phyloP scores from a whole-genome alignment of 23 tunicate species.

The Pegea sp. region DNA sequence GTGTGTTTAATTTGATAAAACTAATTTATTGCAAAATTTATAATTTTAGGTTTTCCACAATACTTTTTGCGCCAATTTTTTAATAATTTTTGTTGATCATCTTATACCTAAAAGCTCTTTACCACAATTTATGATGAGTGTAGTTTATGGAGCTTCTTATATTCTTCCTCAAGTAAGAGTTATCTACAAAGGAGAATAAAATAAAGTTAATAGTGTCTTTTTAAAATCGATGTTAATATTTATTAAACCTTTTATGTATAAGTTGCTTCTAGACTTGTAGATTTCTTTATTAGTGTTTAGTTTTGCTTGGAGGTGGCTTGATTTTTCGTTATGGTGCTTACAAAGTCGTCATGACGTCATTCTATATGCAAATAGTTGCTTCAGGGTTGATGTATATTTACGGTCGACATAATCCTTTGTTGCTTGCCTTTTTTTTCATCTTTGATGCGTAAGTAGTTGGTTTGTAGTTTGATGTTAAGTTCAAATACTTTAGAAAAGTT shows the following conservation, averaged over 20 bases:
- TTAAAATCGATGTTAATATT: no score
- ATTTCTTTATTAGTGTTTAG: conserved; percentile 20
- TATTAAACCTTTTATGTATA: no score
- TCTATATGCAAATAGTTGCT: conserved; percentile 28
- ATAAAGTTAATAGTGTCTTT: no score
- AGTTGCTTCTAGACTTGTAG: no score
- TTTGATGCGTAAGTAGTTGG: conserved; percentile 40
- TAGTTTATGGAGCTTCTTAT: conserved; percentile 55
- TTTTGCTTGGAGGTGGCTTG: conserved; percentile 44
- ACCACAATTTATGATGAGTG: conserved; percentile 33
- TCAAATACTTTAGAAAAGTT: not conserved
- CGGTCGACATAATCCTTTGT: conserved; percentile 15
- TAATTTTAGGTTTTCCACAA: conserved; percentile 60
- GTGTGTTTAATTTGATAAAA: not conserved
- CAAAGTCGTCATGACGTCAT: conserved; percentile 27
- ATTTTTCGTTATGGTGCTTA: conserved; percentile 49
- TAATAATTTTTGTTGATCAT: conserved; percentile 58
- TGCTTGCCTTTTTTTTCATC: conserved; percentile 41
- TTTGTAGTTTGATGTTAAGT: not conserved
- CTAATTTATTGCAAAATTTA: no score
- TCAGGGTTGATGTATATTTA: conserved; percentile 15
- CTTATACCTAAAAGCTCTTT: conserved; percentile 33
- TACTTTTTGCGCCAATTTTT: conserved; percentile 55
- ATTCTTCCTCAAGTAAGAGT: conserved; percentile 50
- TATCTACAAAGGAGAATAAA: no score